Conservation (phyloP, 2,888 invertebrate species). For the Trissolcus brochymenae region DNA sequence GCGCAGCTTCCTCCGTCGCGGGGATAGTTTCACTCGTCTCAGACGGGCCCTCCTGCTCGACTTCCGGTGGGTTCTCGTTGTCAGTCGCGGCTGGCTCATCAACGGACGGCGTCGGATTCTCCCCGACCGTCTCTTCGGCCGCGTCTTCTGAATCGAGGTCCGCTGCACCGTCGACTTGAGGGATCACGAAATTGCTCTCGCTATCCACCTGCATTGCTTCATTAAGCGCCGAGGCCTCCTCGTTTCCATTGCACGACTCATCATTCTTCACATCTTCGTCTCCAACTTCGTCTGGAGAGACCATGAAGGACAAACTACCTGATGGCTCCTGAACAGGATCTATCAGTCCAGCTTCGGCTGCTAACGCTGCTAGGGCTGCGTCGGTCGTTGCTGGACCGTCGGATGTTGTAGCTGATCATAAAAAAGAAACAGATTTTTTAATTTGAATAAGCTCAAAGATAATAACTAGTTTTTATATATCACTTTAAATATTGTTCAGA, state of each 20-base stretch:
- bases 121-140: conserved; percentile 60
- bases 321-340: conserved; percentile 77
- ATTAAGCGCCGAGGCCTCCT: conserved; percentile 67
- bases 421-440: not conserved
- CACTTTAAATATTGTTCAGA: no score
- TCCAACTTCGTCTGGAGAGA: conserved; percentile 67
- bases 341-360: conserved; percentile 81
- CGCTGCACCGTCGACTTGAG: conserved; percentile 72
- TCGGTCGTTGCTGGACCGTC: conserved; percentile 81
- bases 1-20: not conserved
- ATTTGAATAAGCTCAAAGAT: no score
- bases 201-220: conserved; percentile 74
- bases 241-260: conserved; percentile 74
- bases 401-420: conserved; percentile 75
- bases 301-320: conserved; percentile 72
- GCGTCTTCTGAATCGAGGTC: conserved; percentile 68
- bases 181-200: conserved; percentile 73
- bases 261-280: conserved; percentile 69
- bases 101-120: not conserved
- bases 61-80: conserved; percentile 11
- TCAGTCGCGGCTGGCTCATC: conserved; percentile 28
- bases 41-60: not conserved
- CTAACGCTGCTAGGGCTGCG: conserved; percentile 80
- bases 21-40: not conserved
- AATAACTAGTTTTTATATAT: no score